Evolutionary conservation across 2,888 invertebrate genomes (phyloP), one percentile per base, ranked within the genome.

Genomic region (Heliconius cydno): DNA sequence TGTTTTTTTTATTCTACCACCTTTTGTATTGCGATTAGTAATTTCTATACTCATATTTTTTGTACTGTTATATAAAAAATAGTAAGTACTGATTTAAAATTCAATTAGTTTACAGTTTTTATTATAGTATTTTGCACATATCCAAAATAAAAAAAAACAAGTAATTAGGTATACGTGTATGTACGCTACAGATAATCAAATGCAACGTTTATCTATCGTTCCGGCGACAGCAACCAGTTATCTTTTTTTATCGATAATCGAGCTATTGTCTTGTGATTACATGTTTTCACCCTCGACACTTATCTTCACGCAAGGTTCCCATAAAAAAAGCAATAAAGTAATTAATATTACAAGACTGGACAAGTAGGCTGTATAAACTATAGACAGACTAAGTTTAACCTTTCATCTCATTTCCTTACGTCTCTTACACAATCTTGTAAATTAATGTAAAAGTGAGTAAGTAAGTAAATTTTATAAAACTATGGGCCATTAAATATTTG

Each of bases 171-270:
- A 57, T 41, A 70, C 15, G 41, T 25, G 22, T 41, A 41, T 30
- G 25, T 70, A 46, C 41, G 52, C 28, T 72, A 52, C 19, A 78
- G 73, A 78, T 78, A 74, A 78, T 67, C 25, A 19, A 38, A 34
- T 73, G 73, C 73, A 74, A 63, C 73, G 67, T 68, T 41, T 60
- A 74, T 30, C 28, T 63, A 73, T 65, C 65, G 46, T 34, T 57
- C 30, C 72, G 60, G 57, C 68, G 63, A 74, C 63, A 57, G 25
- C 28, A 65, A 74, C 57, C 65, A 34, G 57, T 77, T 81, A 81
- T 79, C 79, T 77, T 34, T 65, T 71, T 79, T 75, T 81, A 81
- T 81, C 79, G 46, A 78, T 77, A 81, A 81, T 76, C 73, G 70
- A 74, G 63, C 63, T 66, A 80, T 78, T 80, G 76, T 79, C 52